These are phyloP conservation scores for Ariopsis seemanni DNA, from an alignment of 2,113 vertebrate species.

Conservation along the genomic window DNA sequence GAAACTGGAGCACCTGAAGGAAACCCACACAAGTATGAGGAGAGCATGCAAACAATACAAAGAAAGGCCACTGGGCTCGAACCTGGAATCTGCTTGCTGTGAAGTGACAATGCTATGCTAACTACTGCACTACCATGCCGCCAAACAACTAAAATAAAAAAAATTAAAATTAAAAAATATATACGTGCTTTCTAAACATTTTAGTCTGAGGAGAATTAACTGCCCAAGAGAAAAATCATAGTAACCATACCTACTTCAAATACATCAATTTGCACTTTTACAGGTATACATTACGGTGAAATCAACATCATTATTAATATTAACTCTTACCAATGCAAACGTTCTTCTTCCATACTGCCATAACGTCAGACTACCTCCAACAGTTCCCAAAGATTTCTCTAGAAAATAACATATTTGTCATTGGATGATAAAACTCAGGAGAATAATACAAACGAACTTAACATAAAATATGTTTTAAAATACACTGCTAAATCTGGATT, in stretches of 20 bases:
- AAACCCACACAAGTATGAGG: too few species aligned
- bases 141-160: too few species aligned
- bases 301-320: not conserved
- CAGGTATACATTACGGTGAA: not conserved
- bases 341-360: conserved; percentile 65
- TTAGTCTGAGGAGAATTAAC: conserved; percentile 30
- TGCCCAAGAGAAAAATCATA: conserved; percentile 37
- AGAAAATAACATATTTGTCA: conserved; percentile 8
- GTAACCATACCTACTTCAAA: not conserved
- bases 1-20: too few species aligned
- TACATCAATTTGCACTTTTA: not conserved
- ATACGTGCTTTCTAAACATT: not conserved
- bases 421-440: not conserved
- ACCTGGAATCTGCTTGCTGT: too few species aligned
- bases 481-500: not conserved
- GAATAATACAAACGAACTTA: not conserved
- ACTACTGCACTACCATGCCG: too few species aligned
- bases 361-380: conserved; percentile 62
- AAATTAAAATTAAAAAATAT: not conserved
- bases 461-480: not conserved
- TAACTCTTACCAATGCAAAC: conserved; percentile 62
- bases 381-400: conserved; percentile 55
- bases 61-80: too few species aligned
- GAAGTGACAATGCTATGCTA: too few species aligned
- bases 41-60: too few species aligned